Percentiles rank a stretch among this genome's conserved stretches.
Conservation (phyloP, 2,888 invertebrate genomes). For the Dicyrtomina minuta region DNA sequence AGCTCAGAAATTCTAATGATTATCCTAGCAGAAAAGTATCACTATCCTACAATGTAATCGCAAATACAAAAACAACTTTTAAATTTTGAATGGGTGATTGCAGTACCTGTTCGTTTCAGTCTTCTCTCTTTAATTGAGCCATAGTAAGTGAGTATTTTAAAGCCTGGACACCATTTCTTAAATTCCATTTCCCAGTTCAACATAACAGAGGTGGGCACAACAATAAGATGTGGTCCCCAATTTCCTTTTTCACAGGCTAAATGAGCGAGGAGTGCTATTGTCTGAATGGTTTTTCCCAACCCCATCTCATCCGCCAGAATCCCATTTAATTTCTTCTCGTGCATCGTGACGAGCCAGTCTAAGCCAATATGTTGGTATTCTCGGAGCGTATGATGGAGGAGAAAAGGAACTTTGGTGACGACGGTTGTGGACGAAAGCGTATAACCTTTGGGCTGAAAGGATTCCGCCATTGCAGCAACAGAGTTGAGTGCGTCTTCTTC, state of each 20-base stretch:
- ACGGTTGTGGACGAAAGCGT: constrained; percentile 90
- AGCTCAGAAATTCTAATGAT: too few species aligned
- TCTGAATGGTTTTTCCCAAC: constrained; percentile 95
- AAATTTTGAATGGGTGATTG: too few species aligned
- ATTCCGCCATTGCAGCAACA: constrained; percentile 90
- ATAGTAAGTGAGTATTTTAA: constrained; percentile 98
- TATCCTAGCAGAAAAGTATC: too few species aligned
- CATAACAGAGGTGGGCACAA: constrained; percentile 99
- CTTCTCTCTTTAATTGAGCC: constrained; percentile 94
- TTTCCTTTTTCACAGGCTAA: constrained; percentile 85
- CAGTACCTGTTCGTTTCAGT: constrained; percentile 73
- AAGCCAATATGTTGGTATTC: constrained; percentile 97
- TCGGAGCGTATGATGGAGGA: constrained; percentile 83
- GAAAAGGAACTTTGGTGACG: constrained; percentile 88
- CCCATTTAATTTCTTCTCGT: constrained; percentile 90
- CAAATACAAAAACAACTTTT: too few species aligned
- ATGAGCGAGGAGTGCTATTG: constrained; percentile 90
- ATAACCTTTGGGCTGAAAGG: constrained; percentile 96
- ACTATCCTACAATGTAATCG: too few species aligned
- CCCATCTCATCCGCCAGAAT: constrained; percentile 78
- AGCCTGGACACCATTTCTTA: constrained; percentile 99
- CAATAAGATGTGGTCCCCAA: constrained; percentile 99
- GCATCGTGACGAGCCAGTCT: constrained; percentile 96
- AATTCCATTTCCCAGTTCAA: constrained; percentile 99
- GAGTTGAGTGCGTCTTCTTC: constrained; percentile 79